Evolutionary conservation across 2,888 invertebrate species (phyloP), one percentile per base, ranked within the genome.

Genomic region (Andrena fulva): DNA sequence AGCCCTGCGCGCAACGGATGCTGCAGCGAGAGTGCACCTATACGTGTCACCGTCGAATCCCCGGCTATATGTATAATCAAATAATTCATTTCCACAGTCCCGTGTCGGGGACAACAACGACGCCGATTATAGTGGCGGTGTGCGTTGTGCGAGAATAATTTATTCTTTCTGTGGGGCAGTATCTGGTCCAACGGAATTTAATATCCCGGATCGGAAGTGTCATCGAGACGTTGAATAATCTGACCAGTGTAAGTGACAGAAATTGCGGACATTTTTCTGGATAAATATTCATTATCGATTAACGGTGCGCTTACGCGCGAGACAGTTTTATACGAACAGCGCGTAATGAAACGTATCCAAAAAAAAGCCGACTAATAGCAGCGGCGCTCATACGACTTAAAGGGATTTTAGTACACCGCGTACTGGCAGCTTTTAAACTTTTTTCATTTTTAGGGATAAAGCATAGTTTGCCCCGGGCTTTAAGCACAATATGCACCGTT

Each of bases 401-500:
- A 69, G 42, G 3, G 8, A 56, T 66, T 56, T 60, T 48, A 20
- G 5, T 33, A n/a, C 70, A 35, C 10, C 56, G 24, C 71, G 7
- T 80, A 77, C 48, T 69, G 56, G 29, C 10, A 27, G 52, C 60
- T 64, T 76, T 35, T 16, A 66, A 87, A 89, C 78, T 85, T 89
- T 87, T 89, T 87, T 86, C 66, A 89, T 89, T 84, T 84, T 69
- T 80, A 60, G 67, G 82, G 89, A 89, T 89, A 72, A 89, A 84
- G 63, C 48, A 29, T 24, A 48, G 80, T 72, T 85, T 79, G 72
- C 48, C 31, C 33, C 29, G 20, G n/a, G 60, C 33, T 83, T 80
- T 78, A 62, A 35, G 66, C 80, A 62, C 68, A 78, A 69, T 68
- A 71, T 69, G 76, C 79, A 76, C 82, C 73, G 80, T 74, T 82